phyloP scores from a whole-genome alignment of 2,113 vertebrate species.

The Numenius arquata region DNA sequence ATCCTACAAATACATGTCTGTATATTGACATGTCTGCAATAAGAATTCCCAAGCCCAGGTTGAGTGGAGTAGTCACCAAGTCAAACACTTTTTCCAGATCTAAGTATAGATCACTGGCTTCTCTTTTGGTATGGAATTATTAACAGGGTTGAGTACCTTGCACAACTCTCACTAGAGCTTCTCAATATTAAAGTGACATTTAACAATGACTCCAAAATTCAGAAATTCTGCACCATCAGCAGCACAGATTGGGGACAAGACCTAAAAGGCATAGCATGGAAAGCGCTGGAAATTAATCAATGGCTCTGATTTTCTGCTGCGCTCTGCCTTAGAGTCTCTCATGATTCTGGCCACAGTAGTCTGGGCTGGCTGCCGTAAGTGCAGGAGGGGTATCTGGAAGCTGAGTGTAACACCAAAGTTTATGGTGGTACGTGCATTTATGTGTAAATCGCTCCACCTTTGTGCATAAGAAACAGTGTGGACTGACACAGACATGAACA shows the following conservation, averaged over 20 bases:
- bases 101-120: neutral
- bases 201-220: neutral
- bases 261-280: rapidly evolving
- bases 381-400: neutral
- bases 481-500: neutral
- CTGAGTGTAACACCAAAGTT: neutral
- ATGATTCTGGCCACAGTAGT: neutral
- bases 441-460: neutral
- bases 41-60: neutral
- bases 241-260: neutral
- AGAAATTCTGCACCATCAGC: neutral
- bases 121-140: neutral
- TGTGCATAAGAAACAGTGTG: rapidly evolving
- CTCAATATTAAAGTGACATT: neutral
- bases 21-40: neutral
- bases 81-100: neutral
- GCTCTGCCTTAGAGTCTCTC: neutral
- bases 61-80: neutral
- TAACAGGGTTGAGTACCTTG: neutral
- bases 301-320: neutral
- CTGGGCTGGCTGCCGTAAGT: neutral
- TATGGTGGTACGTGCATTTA: neutral
- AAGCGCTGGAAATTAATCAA: neutral
- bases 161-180: neutral
- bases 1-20: neutral